A percentile compares a stretch with the other conserved stretches of the same genome.
phyloP scores from a whole-genome alignment of 1,140 invertebrate species.

The Drosophila murphyi region DNA sequence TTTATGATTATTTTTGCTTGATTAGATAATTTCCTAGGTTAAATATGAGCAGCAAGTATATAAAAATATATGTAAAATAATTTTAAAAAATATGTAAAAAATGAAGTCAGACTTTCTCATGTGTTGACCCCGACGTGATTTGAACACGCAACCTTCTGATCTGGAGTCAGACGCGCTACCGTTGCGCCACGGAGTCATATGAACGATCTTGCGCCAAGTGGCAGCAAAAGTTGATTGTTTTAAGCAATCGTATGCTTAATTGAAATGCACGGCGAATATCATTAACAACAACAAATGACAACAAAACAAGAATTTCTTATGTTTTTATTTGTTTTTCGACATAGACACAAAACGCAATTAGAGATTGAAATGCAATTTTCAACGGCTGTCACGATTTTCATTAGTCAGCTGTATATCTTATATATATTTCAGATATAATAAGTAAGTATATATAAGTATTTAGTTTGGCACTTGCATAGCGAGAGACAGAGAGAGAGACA shows the following conservation, averaged over 20 bases:
- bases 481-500: no score
- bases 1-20: not conserved
- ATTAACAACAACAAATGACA: conserved; percentile 16
- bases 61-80: not conserved
- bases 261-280: not conserved
- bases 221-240: not conserved
- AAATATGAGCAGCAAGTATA: not conserved
- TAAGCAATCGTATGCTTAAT: not conserved
- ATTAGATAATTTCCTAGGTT: not conserved
- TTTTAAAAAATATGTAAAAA: conserved; percentile 1
- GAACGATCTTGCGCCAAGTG: conserved; percentile 33
- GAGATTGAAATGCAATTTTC: conserved; percentile 60
- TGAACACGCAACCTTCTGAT: conserved; percentile 99
- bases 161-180: conserved; percentile 99
- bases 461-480: conserved; percentile 40
- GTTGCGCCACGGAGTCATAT: conserved; percentile 94
- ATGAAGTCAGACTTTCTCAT: not conserved
- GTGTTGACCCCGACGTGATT: conserved; percentile 96
- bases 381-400: conserved; percentile 63
- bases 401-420: conserved; percentile 54
- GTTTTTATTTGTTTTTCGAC: conserved; percentile 25
- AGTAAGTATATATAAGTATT: conserved; percentile 18
- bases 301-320: not conserved
- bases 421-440: conserved; percentile 11
- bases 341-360: conserved; percentile 46